Conservation (phyloP, 92 coral and sea anemone genomes). For the Paramuricea clavata region DNA sequence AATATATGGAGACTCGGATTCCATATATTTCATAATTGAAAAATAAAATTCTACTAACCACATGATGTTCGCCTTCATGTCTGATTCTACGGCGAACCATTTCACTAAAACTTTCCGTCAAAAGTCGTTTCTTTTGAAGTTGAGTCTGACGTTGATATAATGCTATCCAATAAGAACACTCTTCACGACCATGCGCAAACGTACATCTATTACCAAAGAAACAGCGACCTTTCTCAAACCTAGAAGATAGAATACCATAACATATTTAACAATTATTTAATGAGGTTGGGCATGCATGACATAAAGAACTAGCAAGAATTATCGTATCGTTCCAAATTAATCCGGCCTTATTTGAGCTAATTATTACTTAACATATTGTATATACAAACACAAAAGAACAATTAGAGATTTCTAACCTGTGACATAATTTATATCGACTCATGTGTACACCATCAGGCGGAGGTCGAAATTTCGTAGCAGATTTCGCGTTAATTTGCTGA, state of each 20-base stretch:
- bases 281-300: background rate
- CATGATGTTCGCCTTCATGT: background rate
- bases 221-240: slow-evolving; percentile 54
- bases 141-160: background rate
- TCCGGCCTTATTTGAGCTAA: too few species aligned
- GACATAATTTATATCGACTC: slow-evolving; percentile 36
- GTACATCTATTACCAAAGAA: slow-evolving; percentile 37
- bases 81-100: slow-evolving; percentile 30
- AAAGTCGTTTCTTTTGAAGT: background rate
- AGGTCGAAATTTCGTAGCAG: slow-evolving; percentile 20
- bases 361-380: too few species aligned
- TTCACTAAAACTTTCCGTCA: slow-evolving; percentile 30
- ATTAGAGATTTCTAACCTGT: background rate
- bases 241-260: background rate
- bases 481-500: background rate
- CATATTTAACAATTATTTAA: background rate
- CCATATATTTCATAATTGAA: too few species aligned
- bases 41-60: background rate
- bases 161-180: slow-evolving; percentile 50
- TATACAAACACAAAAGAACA: background rate
- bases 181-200: slow-evolving; percentile 69
- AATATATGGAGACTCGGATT: too few species aligned
- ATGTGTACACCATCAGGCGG: slow-evolving; percentile 18
- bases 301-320: too few species aligned
- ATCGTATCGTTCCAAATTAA: too few species aligned